Evolutionary conservation across 2,888 invertebrate genomes (phyloP).

Genomic region (Epirrhoe tristata): DNA sequence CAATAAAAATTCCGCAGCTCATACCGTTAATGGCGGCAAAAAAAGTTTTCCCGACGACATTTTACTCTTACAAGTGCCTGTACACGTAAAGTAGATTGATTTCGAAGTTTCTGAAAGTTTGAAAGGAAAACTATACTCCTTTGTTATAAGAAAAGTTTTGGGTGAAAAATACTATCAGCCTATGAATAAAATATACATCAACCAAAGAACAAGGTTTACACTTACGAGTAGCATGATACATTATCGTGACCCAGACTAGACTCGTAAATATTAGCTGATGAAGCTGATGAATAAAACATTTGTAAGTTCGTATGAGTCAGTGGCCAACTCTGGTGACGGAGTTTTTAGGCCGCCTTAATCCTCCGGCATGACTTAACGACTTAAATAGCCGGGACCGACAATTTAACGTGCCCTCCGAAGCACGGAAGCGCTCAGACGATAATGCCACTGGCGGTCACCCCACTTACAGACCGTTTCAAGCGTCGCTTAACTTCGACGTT

Average conservation of each 20-base stretch:
- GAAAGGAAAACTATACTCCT: background rate
- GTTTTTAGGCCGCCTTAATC: too few relatives aligned
- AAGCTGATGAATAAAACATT: background rate
- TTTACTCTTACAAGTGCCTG: conserved; percentile 25
- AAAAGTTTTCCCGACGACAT: conserved; percentile 20
- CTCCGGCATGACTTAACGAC: too few relatives aligned
- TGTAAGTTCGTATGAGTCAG: too few relatives aligned
- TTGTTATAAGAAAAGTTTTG: background rate
- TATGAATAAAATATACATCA: background rate
- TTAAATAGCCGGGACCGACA: too few relatives aligned
- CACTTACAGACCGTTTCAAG: too few relatives aligned
- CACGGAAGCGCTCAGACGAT: too few relatives aligned
- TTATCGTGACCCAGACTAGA: background rate
- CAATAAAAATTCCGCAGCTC: conserved; percentile 17
- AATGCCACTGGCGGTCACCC: too few relatives aligned
- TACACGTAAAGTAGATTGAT: background rate
- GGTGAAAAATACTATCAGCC: background rate
- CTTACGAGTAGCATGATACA: background rate
- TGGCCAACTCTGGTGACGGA: too few relatives aligned
- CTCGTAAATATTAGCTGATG: background rate
- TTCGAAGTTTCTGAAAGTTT: background rate
- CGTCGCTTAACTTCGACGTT: too few relatives aligned
- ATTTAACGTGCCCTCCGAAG: too few relatives aligned
- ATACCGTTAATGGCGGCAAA: conserved; percentile 17
- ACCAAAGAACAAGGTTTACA: background rate